Conservation (phyloP, 1,140 invertebrate genomes). For the Dreissena polymorpha region DNA sequence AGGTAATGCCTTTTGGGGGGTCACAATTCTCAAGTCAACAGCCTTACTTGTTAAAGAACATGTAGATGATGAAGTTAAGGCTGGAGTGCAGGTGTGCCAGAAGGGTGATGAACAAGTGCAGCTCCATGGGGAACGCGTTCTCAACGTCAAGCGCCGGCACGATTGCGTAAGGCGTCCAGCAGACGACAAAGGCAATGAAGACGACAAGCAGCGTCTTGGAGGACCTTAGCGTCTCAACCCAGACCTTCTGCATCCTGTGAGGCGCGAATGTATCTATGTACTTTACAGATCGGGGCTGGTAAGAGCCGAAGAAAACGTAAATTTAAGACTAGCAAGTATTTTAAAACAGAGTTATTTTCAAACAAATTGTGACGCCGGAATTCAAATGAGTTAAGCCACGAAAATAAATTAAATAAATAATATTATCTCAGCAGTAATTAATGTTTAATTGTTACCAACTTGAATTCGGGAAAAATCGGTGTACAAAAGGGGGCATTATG, state of each 20-base stretch:
- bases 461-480: no score
- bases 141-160: conserved; percentile 70
- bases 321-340: no score
- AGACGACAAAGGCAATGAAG: conserved; percentile 72
- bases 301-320: no score
- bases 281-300: not conserved
- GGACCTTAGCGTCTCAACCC: conserved; percentile 66
- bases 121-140: conserved; percentile 62
- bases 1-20: no score
- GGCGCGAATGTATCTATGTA: not conserved
- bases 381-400: no score
- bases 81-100: conserved; percentile 76
- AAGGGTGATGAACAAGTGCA: conserved; percentile 73
- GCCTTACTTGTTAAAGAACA: conserved; percentile 37
- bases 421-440: no score
- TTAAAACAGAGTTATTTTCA: no score
- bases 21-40: not conserved
- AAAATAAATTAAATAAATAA: no score
- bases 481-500: no score
- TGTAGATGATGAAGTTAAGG: conserved; percentile 74
- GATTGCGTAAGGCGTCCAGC: conserved; percentile 76
- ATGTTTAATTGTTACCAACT: no score
- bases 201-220: conserved; percentile 73
- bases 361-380: no score
- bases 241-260: conserved; percentile 59